phyloP scores from a whole-genome alignment of 1,140 invertebrate genomes.

The Cataglyphis hispanica region DNA sequence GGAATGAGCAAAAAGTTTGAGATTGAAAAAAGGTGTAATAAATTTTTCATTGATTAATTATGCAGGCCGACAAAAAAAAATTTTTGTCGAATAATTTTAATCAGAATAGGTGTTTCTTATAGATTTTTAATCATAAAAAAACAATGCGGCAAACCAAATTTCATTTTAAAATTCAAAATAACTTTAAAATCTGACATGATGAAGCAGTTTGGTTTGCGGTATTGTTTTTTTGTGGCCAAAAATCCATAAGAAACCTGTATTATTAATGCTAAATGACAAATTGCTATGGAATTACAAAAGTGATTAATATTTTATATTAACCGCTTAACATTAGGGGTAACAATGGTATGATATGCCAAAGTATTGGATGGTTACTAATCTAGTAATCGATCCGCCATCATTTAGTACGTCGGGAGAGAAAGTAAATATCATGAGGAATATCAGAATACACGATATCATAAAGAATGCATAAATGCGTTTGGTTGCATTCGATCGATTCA shows the following conservation, averaged over 20 bases:
- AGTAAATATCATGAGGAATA: too few relatives aligned
- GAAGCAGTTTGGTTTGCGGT: too few relatives aligned
- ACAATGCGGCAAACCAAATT: too few relatives aligned
- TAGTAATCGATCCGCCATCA: slow-evolving; percentile 6
- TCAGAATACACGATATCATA: slow-evolving; percentile 12
- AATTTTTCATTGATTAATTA: not conserved
- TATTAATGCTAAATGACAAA: not conserved
- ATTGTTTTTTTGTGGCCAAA: too few relatives aligned
- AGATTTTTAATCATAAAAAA: too few relatives aligned
- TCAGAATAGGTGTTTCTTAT: too few relatives aligned
- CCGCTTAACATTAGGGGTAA: not conserved
- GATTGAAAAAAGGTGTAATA: slow-evolving; percentile 1
- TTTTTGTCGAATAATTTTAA: too few relatives aligned
- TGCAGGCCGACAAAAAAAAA: too few relatives aligned
- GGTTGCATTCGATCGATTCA: not conserved
- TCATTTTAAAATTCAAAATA: too few relatives aligned
- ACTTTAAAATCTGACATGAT: too few relatives aligned
- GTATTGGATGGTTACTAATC: slow-evolving; percentile 1
- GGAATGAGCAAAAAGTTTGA: not conserved
- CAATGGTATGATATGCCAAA: not conserved
- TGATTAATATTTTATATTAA: slow-evolving; percentile 17
- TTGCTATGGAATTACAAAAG: not conserved
- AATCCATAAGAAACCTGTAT: too few relatives aligned
- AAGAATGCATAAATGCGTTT: not conserved
- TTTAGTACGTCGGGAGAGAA: not conserved